Base-by-base conservation (phyloP, 2,797 vertebrate species). In the Acanthiza pusilla region DNA sequence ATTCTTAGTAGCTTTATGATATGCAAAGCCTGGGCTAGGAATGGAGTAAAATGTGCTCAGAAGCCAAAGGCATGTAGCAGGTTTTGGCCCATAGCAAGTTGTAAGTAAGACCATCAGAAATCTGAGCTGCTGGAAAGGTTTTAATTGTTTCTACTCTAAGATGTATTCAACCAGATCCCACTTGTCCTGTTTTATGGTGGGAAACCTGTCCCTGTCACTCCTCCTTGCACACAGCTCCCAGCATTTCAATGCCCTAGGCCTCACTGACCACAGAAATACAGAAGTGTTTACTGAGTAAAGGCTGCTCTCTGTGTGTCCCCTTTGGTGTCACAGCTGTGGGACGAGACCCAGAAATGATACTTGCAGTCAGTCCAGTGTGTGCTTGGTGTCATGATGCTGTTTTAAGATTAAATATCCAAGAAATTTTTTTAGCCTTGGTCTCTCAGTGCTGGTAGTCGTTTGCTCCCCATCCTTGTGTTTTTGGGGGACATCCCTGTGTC, bases 301-400 rank as follows among this genome's bases (percentile, higher is more conserved):
- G 17, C 32, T 60, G 3, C 21, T 57, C n/a, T 65, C 57, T 50
- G 23, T 53, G 25, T 76, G 45, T 53, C 54, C 29, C 11, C 11
- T 45, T 53, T 13, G 29, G 66, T 29, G 36, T 38, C 26, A 16
- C 11, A 17, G 70, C 29, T 42, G 36, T 22, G 34, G 30, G 30
- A 45, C 0, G 0, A 45, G 71, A 30, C 22, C 4, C 5, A 6
- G 38, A 29, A 70, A 10, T 16, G 6, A 4, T 8, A 7, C 29
- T 68, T 38, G 23, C 40, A 67, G 40, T 25, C 71, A 13, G 3
- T n/a, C 30, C 38, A 2, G 3, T 3, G 22, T 27, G 50, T 70
- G 43, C 54, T 93, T 70, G 57, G 30, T 68, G 65, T 85, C 57
- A 9, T 0, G 0, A 7, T 16, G 11, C 9, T 62, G 48, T 4